Conservation (phyloP, 2,113 vertebrate species). For the Alectura lathami region DNA sequence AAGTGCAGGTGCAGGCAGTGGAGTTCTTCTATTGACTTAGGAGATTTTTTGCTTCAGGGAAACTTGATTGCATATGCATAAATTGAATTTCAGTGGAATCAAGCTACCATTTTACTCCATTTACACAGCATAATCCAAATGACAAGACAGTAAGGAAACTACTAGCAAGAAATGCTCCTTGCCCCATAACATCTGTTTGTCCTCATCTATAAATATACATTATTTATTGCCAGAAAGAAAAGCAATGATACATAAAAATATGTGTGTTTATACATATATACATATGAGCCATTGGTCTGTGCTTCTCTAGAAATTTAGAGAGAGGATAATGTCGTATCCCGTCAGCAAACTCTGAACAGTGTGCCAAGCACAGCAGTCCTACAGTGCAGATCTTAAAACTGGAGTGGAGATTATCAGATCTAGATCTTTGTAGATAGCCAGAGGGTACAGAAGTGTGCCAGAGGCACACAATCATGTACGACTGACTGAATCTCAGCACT, state of each 20-base stretch:
- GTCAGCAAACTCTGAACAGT: background rate
- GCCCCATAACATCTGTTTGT: background rate
- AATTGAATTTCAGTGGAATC: background rate
- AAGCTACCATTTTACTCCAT: background rate
- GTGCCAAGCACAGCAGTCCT: background rate
- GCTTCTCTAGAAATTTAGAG: background rate
- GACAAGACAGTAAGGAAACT: background rate
- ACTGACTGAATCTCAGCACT: background rate
- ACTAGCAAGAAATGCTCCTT: background rate
- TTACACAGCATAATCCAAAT: background rate
- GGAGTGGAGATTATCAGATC: background rate
- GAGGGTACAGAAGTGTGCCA: background rate
- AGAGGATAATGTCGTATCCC: background rate
- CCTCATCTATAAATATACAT: background rate
- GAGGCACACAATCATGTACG: background rate
- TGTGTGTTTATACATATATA: no score
- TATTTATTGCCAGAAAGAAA: background rate
- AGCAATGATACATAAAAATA: background rate
- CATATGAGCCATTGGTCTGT: background rate
- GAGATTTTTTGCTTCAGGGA: slow-evolving; percentile 2
- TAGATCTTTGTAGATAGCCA: background rate
- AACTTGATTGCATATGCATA: background rate
- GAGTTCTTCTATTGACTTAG: background rate
- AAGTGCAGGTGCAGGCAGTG: background rate
- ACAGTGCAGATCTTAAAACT: background rate